Evolutionary conservation across 2,888 invertebrate genomes (phyloP).

Genomic region (Stictocephala bisonia): DNA sequence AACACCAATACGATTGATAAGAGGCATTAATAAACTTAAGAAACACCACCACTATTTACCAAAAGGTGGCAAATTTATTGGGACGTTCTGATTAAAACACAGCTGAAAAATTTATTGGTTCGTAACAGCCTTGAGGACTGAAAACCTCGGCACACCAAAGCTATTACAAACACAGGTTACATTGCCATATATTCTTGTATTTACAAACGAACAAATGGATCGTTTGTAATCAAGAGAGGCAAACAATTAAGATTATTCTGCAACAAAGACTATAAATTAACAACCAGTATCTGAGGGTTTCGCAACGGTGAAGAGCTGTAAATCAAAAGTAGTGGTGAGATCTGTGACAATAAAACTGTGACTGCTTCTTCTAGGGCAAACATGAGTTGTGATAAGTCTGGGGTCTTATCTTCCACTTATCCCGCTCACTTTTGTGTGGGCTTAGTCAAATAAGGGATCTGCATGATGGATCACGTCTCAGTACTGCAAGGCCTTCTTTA

Average conservation of each 20-base stretch:
- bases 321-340: conserved; percentile 28
- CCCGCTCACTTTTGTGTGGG: neutral
- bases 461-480: conserved; percentile 25
- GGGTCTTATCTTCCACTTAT: conserved; percentile 22
- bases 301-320: conserved; percentile 29
- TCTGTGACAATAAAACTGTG: conserved; percentile 19
- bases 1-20: conserved; percentile 31
- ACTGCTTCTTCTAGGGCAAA: conserved; percentile 6
- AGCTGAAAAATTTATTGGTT: conserved; percentile 38
- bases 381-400: conserved; percentile 22
- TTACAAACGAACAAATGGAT: conserved; percentile 30
- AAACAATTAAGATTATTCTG: conserved; percentile 38
- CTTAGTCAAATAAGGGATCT: conserved; percentile 30
- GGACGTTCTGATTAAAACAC: conserved; percentile 34
- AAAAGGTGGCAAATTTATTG: conserved; percentile 36
- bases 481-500: too few species aligned
- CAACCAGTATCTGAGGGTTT: conserved; percentile 27
- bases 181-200: conserved; percentile 31
- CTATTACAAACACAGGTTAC: conserved; percentile 11
- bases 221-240: conserved; percentile 16
- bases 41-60: conserved; percentile 20
- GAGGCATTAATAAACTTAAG: conserved; percentile 36
- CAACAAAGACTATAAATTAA: conserved; percentile 15
- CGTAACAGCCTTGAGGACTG: conserved; percentile 23
- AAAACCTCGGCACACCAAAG: neutral